Base-by-base conservation (phyloP, 1,140 invertebrate species). In the Ceratina australensis region DNA sequence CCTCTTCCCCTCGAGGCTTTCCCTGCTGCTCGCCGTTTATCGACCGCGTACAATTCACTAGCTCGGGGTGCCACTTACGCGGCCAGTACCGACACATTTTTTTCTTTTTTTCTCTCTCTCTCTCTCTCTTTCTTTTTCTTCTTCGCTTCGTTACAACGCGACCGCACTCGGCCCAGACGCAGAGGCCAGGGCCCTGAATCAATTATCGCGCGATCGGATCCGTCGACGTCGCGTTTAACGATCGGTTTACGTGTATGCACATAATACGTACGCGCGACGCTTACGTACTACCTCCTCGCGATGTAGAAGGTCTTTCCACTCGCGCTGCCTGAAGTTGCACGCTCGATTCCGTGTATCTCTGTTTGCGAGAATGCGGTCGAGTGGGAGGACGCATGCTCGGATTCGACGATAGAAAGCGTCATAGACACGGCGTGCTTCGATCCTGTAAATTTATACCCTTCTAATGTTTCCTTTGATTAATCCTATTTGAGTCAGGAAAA, bases 51-150 rank as follows among this genome's bases (percentile, higher is more conserved):
- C 24, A 16, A 16, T 20, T 74, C 69, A 20, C 20, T 57, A 49
- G 61, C 47, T 52, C 57, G 4, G 47, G 42, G 12, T 69, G 68
- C 65, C 52, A 74, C 56, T 56, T 50, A 26, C 54, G 22, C 49
- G 50, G 61, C 47, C 26, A 54, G 47, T 66, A 56, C 65, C 73
- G 68, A 57, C 59, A 54, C 82, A 85, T 85, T 56, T 85, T 84
- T 84, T 52, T 28, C 33, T 33, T 7, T 33, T 33, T 42, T 10
- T 42, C n/a, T n/a, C n/a, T n/a, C n/a, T n/a, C n/a, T n/a, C n/a
- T n/a, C n/a, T n/a, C n/a, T n/a, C n/a, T n/a, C n/a, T n/a, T n/a
- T n/a, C n/a, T n/a, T n/a, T n/a, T n/a, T n/a, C n/a, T n/a, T n/a
- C n/a, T n/a, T n/a, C n/a, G n/a, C n/a, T n/a, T n/a, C n/a, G n/a